A percentile compares a stretch with the other conserved stretches of the same genome.
Conservation (phyloP, 1,140 invertebrate species). For the Drosophila erecta region DNA sequence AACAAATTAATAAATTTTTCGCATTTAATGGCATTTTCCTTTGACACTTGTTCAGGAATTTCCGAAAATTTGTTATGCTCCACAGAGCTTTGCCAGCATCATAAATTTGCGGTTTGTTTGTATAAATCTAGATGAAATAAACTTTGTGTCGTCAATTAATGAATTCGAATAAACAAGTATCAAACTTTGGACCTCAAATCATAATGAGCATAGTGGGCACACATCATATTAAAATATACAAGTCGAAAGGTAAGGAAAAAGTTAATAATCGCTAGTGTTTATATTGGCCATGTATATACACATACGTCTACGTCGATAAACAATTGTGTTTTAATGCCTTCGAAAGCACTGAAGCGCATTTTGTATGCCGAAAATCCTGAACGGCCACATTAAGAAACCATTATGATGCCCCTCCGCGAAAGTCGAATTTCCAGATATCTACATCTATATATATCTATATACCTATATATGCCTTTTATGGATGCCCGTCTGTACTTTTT, state of each 20-base stretch:
- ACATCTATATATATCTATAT: conserved; percentile 8
- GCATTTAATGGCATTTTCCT: conserved; percentile 43
- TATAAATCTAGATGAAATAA: conserved; percentile 22
- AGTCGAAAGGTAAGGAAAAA: conserved; percentile 31
- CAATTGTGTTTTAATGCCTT: conserved; percentile 64
- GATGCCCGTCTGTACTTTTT: conserved; percentile 32
- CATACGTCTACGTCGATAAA: conserved; percentile 50
- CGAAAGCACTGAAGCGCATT: conserved; percentile 58
- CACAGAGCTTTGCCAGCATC: conserved; percentile 32
- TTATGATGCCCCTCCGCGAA: conserved; percentile 38
- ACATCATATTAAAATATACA: conserved; percentile 33
- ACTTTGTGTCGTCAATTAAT: conserved; percentile 29
- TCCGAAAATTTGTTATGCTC: conserved; percentile 43
- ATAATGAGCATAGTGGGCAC: neutral
- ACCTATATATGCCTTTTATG: conserved; percentile 27
- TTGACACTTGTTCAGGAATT: conserved; percentile 32
- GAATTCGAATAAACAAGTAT: conserved; percentile 32
- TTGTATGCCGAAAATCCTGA: conserved; percentile 44
- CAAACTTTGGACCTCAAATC: conserved; percentile 17
- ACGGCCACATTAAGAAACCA: conserved; percentile 60
- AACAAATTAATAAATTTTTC: conserved; percentile 55
- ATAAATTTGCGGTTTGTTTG: conserved; percentile 55
- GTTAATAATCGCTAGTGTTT: conserved; percentile 71
- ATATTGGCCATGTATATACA: conserved; percentile 40
- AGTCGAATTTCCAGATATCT: conserved; percentile 15